Evolutionary conservation across 2,888 invertebrate genomes (phyloP).

Genomic region (Sthenelais limicola): DNA sequence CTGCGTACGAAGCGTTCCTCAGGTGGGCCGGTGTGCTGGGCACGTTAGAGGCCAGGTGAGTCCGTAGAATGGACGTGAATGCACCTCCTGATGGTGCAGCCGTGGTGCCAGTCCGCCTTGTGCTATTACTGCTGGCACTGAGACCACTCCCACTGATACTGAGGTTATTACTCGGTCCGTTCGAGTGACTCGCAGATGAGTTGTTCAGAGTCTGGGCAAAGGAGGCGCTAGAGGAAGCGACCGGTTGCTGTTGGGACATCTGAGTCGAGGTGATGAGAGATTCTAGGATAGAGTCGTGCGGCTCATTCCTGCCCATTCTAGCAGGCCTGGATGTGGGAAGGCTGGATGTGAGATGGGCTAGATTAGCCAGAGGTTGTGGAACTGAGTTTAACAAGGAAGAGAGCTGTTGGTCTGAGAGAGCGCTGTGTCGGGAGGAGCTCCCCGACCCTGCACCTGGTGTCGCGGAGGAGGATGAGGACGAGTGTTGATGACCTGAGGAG

Average conservation of each 20-base stretch:
- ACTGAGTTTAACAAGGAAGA: conserved; percentile 5
- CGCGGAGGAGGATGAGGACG: too few relatives aligned
- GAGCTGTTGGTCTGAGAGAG: conserved; percentile 26
- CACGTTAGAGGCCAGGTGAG: background rate
- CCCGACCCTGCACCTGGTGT: too few relatives aligned
- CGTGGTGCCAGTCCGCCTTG: background rate
- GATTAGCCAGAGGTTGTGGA: background rate
- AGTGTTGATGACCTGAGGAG: too few relatives aligned
- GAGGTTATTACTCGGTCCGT: too few relatives aligned
- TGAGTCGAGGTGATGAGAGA: conserved; percentile 29
- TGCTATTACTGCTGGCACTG: background rate
- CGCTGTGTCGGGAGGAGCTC: background rate
- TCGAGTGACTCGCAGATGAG: too few relatives aligned
- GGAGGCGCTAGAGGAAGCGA: background rate
- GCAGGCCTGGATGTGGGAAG: background rate
- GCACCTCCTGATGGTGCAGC: conserved; percentile 1
- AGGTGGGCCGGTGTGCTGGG: too few relatives aligned
- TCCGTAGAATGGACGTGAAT: conserved; percentile 15
- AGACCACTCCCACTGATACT: too few relatives aligned
- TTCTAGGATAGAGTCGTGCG: conserved; percentile 18
- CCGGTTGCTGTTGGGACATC: conserved; percentile 19
- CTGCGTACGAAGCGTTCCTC: too few relatives aligned
- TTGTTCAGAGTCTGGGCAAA: conserved; percentile 12
- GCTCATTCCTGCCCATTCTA: background rate
- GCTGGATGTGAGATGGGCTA: background rate